Evolutionary conservation across 1,140 invertebrate genomes (phyloP).

Genomic region (Metopolophium dirhodum): DNA sequence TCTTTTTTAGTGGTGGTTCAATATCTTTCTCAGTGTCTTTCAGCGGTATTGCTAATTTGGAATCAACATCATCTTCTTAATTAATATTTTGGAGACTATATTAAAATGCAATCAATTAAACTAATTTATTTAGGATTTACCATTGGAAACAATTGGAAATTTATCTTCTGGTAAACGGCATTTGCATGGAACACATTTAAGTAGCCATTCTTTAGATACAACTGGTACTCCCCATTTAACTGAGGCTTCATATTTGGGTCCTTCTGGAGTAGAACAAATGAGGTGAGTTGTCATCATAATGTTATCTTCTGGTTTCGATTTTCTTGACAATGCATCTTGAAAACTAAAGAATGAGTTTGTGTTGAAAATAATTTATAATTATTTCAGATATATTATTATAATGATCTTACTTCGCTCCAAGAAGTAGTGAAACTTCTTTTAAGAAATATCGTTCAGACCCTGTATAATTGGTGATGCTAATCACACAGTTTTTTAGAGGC

Average conservation of each 20-base stretch:
- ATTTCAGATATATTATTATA: neutral
- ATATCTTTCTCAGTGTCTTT: constrained; percentile 44
- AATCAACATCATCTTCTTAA: constrained; percentile 38
- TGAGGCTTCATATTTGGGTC: constrained; percentile 83
- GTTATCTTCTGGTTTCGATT: constrained; percentile 63
- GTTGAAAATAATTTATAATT: neutral
- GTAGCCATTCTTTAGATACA: constrained; percentile 78
- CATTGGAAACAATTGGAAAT: constrained; percentile 28
- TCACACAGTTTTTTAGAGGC: constrained; percentile 74
- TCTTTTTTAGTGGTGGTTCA: constrained; percentile 49
- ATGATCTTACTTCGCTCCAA: constrained; percentile 72
- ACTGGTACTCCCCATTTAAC: constrained; percentile 83
- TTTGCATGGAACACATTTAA: constrained; percentile 67
- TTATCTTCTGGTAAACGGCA: constrained; percentile 54
- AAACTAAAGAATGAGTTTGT: constrained; percentile 57
- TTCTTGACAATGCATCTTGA: constrained; percentile 69
- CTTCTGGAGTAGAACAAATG: constrained; percentile 73
- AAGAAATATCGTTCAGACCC: constrained; percentile 76
- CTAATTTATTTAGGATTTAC: neutral
- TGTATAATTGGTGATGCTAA: constrained; percentile 78
- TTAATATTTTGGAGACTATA: neutral
- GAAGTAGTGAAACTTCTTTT: constrained; percentile 70
- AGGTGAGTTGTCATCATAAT: constrained; percentile 76
- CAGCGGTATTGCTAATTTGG: constrained; percentile 45
- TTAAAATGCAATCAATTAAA: constrained; percentile 3